These are phyloP conservation scores for Emys orbicularis DNA, from an alignment of 2,797 vertebrate species.

Conservation along the genomic window DNA sequence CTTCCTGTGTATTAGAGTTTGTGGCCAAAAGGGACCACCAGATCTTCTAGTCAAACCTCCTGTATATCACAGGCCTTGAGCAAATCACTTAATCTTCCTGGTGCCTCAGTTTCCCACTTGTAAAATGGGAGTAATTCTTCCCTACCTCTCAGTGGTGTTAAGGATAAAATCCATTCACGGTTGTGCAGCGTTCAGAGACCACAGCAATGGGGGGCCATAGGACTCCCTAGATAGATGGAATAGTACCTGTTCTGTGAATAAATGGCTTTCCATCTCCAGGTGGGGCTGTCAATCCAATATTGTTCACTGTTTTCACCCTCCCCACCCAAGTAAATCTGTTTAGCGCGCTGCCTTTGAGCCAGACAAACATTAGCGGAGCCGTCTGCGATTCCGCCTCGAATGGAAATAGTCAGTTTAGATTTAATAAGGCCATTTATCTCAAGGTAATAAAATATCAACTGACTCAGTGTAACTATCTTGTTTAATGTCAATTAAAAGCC, in stretches of 20 bases:
- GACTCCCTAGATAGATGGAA: not conserved
- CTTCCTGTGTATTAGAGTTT: not conserved
- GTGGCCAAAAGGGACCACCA: not conserved
- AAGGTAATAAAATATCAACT: conserved; percentile 79
- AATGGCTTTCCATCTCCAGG: not conserved
- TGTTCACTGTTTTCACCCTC: not conserved
- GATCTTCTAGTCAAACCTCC: not conserved
- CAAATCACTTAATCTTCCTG: not conserved
- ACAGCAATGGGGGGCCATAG: not conserved
- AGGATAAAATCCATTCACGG: no score
- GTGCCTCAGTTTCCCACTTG: not conserved
- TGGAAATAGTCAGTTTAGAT: conserved; percentile 77
- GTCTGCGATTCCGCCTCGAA: conserved; percentile 52
- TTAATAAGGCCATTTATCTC: conserved; percentile 78
- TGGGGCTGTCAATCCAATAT: not conserved
- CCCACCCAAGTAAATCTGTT: not conserved
- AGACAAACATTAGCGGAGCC: not conserved
- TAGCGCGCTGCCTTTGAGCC: conserved; percentile 14
- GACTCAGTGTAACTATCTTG: conserved; percentile 78
- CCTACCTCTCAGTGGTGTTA: no score
- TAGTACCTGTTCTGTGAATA: not conserved
- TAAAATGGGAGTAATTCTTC: not conserved
- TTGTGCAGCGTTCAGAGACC: not conserved
- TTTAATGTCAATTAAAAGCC: conserved; percentile 80
- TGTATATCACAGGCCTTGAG: not conserved